Base-by-base conservation (phyloP, 35 echinoderm and acorn worm species). In the Holothuria glaberrima region DNA sequence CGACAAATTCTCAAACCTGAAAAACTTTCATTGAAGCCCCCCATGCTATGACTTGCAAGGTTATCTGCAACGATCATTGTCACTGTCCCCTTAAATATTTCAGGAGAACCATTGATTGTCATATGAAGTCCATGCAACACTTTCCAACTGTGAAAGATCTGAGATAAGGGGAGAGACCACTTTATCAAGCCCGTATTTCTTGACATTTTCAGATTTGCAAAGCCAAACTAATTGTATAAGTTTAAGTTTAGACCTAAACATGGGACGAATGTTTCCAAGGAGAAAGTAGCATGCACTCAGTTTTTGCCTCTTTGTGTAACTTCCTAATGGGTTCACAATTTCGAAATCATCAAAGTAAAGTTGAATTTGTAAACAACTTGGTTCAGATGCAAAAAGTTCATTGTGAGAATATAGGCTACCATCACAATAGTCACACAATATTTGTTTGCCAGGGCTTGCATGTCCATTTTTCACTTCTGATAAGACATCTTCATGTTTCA, bases 281-380 rank as follows among this genome's bases (percentile, higher is more conserved):
- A 27, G 0, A 16, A 67, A 57, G 27, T 85, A 85, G 2, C 50
- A 36, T 32, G 63, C 32, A 12, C 41, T 62, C 4, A 88, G 21
- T 29, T 88, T 88, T 10, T 87, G 86, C 20, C 12, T 62, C 27
- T 62, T 48, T 46, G 59, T 62, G 20, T 88, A 67, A 34, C 9
- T 52, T 34, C 86, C 86, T 52, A 88, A 48, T 33, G 65, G 65
- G 67, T 88, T 66, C 22, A 68, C 86, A 5, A 71, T 48, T 48
- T 88, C 65, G 71, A 88, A 88, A 29, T 88, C 65, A 68, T 88
- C 86, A 31, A 69, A 21, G 24, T 88, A 88, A 59, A 88, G 36
- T n/a, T 77, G 73, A 12, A 54, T 28, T n/a, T 77, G 73, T 21
- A 77, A 1, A 21, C 38, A 44, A 50, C 48, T 6, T 77, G 45